Evolutionary conservation across 1,140 invertebrate species (phyloP).

Genomic region (Eubasilissa regina): DNA sequence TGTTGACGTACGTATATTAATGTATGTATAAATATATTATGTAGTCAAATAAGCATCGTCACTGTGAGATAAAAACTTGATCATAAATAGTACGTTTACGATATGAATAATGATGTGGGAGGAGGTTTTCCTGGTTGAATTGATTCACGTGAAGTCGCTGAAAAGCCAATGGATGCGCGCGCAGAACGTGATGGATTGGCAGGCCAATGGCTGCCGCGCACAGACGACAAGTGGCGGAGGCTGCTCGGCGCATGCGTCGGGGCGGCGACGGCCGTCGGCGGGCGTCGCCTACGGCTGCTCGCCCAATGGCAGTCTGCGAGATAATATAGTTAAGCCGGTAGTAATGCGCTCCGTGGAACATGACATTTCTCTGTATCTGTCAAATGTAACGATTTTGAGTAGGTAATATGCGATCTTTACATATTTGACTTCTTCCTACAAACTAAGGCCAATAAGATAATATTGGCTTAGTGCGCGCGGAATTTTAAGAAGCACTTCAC

Average conservation of each 20-base stretch:
- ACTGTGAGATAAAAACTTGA: too few species aligned
- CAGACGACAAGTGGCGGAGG: background rate
- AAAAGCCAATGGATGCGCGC: slow-evolving; percentile 23
- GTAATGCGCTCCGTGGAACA: slow-evolving; percentile 25
- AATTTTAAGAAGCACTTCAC: too few species aligned
- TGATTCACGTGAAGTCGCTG: background rate
- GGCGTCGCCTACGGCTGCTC: slow-evolving; percentile 9
- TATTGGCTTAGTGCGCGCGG: too few species aligned
- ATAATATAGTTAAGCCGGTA: slow-evolving; percentile 10
- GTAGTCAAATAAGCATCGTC: too few species aligned
- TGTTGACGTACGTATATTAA: background rate
- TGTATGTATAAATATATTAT: background rate
- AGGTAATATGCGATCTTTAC: slow-evolving; percentile 11
- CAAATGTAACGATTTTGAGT: slow-evolving; percentile 2
- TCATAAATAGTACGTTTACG: too few species aligned
- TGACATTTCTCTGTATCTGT: slow-evolving; percentile 13
- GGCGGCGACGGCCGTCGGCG: background rate
- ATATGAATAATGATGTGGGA: background rate
- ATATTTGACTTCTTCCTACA: background rate
- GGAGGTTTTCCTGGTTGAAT: slow-evolving; percentile 2
- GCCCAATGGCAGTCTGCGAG: background rate
- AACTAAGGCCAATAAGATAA: background rate
- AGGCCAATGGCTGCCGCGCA: slow-evolving; percentile 22
- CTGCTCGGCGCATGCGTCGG: slow-evolving; percentile 21
- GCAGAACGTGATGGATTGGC: background rate